Base-by-base conservation (phyloP, 30 jellyfish, hydroid and myxozoan genomes). In the Rhopilema esculentum region DNA sequence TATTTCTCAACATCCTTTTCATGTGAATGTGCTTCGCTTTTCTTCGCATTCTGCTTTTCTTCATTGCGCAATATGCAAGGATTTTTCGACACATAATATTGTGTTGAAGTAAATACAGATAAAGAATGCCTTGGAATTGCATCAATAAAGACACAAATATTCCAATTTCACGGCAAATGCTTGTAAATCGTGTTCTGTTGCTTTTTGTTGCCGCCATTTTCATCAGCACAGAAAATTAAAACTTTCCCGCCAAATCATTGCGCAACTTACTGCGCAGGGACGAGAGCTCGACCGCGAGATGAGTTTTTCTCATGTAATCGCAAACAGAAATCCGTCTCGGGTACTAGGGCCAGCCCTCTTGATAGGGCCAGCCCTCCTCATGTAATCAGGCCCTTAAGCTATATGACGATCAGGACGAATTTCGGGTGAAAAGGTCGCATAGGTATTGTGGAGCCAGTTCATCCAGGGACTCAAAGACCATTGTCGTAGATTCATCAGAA, bases 371-470 rank as follows among this genome's bases (percentile, higher is more conserved):
- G 85, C 85, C 70, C 69, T 69, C 70, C 49, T 19, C 85, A 74
- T 33, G 72, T 74, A 74, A 32, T 74, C 85, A 30, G 85, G 33
- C 70, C 85, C 70, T 74, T 9, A 74, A n/a, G n/a, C n/a, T n/a
- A n/a, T n/a, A n/a, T n/a, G n/a, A n/a, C n/a, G n/a, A n/a, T n/a
- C n/a, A n/a, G n/a, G n/a, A n/a, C n/a, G n/a, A n/a, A n/a, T n/a
- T n/a, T n/a, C n/a, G n/a, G n/a, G n/a, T n/a, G n/a, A n/a, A n/a
- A n/a, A n/a, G n/a, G n/a, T n/a, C n/a, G n/a, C n/a, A n/a, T n/a
- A n/a, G n/a, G n/a, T n/a, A n/a, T n/a, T n/a, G n/a, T n/a, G n/a
- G n/a, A n/a, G n/a, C n/a, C n/a, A n/a, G n/a, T n/a, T n/a, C n/a
- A n/a, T n/a, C n/a, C n/a, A n/a, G n/a, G n/a, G n/a, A n/a, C n/a